Percentiles rank a stretch among this genome's conserved stretches.
phyloP scores from a whole-genome alignment of 2,888 invertebrate genomes.

The Troilus luridus region DNA sequence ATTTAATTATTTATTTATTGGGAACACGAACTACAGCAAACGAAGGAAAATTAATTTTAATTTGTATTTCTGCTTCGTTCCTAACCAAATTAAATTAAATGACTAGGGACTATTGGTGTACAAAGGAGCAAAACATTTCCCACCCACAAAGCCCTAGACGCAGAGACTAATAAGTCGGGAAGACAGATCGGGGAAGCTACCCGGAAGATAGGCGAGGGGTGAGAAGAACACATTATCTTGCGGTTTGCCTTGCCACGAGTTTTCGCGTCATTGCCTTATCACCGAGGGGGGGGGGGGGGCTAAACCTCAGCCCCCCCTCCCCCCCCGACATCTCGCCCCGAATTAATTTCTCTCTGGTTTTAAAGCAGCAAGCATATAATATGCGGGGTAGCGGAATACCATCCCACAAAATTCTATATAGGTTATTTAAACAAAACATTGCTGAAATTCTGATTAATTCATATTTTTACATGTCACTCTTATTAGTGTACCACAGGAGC shows the following conservation, averaged over 20 bases:
- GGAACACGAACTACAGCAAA: not conserved
- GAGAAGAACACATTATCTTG: not conserved
- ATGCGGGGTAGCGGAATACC: not conserved
- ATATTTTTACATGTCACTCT: too few relatives aligned
- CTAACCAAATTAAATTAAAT: not conserved
- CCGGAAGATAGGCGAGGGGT: not conserved
- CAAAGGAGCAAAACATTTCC: not conserved
- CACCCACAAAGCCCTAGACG: not conserved
- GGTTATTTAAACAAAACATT: not conserved
- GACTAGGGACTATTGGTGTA: not conserved
- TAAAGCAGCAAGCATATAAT: not conserved
- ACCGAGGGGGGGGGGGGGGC: not conserved
- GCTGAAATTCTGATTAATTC: not conserved
- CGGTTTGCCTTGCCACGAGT: not conserved
- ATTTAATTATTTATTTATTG: too few relatives aligned
- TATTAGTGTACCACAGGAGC: too few relatives aligned
- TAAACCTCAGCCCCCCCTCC: not conserved
- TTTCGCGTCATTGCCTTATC: conserved; percentile 6
- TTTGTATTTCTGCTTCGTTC: not conserved
- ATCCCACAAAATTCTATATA: not conserved
- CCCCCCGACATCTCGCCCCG: not conserved
- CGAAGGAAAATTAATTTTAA: not conserved
- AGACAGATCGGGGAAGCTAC: not conserved
- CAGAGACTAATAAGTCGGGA: not conserved
- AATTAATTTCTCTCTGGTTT: not conserved